Evolutionary conservation across 1,140 invertebrate genomes (phyloP).

Genomic region (Cotesia chilonis): DNA sequence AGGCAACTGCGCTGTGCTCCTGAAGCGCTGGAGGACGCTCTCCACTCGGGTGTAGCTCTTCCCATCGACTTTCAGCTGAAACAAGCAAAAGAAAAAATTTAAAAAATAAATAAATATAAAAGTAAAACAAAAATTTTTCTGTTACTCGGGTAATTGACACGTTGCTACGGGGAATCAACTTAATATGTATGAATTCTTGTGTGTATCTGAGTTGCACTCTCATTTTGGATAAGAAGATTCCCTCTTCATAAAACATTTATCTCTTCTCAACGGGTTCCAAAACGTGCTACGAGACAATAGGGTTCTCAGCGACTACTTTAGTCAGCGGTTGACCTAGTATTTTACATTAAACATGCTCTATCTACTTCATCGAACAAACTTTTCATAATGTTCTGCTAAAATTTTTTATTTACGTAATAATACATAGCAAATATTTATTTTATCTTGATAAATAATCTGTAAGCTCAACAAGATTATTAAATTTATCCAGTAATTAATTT

Average conservation of each 20-base stretch:
- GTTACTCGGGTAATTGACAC: constrained; percentile 18
- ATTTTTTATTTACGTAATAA: not conserved
- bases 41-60: constrained; percentile 74
- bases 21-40: constrained; percentile 81
- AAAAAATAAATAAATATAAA: not conserved
- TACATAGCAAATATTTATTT: constrained; percentile 11
- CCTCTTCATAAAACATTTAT: constrained; percentile 9
- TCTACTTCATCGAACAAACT: constrained; percentile 12
- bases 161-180: not conserved
- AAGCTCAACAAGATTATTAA: not conserved
- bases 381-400: not conserved
- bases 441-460: not conserved
- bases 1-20: constrained; percentile 85
- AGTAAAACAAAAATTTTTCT: not conserved
- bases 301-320: not conserved
- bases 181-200: too few relatives aligned
- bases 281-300: constrained; percentile 19
- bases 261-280: not conserved
- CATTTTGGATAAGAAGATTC: not conserved
- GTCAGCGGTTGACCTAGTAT: constrained; percentile 12
- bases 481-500: constrained; percentile 4
- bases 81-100: constrained; percentile 50
- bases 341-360: not conserved
- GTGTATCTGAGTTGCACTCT: not conserved
- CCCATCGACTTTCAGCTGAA: constrained; percentile 75